phyloP scores from a whole-genome alignment of 2,888 invertebrate species.

The Teinopalpus imperialis region DNA sequence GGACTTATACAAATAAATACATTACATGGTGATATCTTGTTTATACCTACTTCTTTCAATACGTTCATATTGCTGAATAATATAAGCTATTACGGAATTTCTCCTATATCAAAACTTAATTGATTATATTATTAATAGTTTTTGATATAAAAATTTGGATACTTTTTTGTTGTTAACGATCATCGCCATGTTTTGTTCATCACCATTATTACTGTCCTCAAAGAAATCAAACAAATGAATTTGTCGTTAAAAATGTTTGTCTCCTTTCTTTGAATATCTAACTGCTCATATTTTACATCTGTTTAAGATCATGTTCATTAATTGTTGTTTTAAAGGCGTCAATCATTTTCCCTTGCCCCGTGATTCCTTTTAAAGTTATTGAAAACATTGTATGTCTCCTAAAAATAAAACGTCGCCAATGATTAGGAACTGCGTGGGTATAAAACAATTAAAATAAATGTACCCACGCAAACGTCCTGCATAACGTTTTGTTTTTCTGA shows the following conservation, averaged over 20 bases:
- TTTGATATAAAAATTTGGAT: conserved; percentile 32
- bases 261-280: conserved; percentile 1
- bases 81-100: conserved; percentile 56
- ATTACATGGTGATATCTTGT: conserved; percentile 64
- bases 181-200: conserved; percentile 15
- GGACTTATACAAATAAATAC: conserved; percentile 74
- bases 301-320: neutral
- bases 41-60: conserved; percentile 67
- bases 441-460: conserved; percentile 48
- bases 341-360: neutral
- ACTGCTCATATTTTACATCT: conserved; percentile 11
- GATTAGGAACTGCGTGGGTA: conserved; percentile 64
- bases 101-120: conserved; percentile 48
- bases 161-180: conserved; percentile 18
- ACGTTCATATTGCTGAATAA: conserved; percentile 59
- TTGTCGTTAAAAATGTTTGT: conserved; percentile 20
- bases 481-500: conserved; percentile 66
- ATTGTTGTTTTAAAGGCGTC: conserved; percentile 3
- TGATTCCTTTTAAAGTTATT: conserved; percentile 27
- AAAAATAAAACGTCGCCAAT: conserved; percentile 60
- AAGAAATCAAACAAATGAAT: conserved; percentile 8
- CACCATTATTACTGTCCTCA: conserved; percentile 19
- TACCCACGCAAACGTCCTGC: conserved; percentile 64
- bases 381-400: conserved; percentile 65
- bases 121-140: conserved; percentile 45